Conservation (phyloP, 2,797 vertebrate species). For the Periparus ater region DNA sequence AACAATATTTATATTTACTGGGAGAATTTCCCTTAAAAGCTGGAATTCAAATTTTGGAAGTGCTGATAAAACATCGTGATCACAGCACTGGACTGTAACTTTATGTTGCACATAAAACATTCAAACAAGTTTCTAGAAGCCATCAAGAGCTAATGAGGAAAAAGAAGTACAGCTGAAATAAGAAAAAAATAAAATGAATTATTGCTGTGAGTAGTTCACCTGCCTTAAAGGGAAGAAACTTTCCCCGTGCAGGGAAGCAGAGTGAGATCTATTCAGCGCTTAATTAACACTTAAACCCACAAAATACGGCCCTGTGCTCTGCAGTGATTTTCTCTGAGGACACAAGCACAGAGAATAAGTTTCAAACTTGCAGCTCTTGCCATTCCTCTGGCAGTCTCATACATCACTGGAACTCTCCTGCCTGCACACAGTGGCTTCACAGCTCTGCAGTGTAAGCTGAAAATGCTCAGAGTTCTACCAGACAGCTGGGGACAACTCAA, state of each 20-base stretch:
- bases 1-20: neutral
- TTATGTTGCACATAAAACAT: neutral
- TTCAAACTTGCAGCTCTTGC: slow-evolving; percentile 11
- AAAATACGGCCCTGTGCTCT: slow-evolving; percentile 8
- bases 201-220: neutral
- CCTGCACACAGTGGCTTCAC: neutral
- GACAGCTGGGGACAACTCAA: slow-evolving; percentile 16
- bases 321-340: slow-evolving; percentile 38
- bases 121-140: neutral
- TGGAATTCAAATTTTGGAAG: neutral
- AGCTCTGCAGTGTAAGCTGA: neutral
- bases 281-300: slow-evolving; percentile 51
- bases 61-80: neutral
- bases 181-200: neutral
- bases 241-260: slow-evolving; percentile 17
- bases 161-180: neutral
- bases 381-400: slow-evolving; percentile 20
- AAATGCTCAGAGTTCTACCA: neutral
- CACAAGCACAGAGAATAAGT: neutral
- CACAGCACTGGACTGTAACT: neutral
- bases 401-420: neutral
- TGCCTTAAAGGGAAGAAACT: neutral
- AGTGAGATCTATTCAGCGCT: slow-evolving; percentile 7
- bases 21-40: neutral
- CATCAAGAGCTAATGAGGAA: neutral